Evolutionary conservation across 2,113 vertebrate genomes (phyloP).

Genomic region (Hydrochoerus hydrochaeris): DNA sequence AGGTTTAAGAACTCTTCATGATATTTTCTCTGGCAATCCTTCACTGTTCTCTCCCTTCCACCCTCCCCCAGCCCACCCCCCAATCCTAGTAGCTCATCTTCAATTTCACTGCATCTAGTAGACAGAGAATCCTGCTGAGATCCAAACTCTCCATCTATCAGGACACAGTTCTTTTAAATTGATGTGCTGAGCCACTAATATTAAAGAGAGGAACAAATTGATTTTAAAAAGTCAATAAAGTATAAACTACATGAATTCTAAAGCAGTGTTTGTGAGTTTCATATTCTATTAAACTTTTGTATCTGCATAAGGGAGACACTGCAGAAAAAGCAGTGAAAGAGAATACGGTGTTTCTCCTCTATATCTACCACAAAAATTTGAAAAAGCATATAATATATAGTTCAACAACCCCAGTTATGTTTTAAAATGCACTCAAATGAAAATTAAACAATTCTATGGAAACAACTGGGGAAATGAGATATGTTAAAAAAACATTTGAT

Average conservation of each 20-base stretch:
- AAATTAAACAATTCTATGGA: slow-evolving; percentile 37
- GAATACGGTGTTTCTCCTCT: background rate
- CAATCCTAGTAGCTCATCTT: background rate
- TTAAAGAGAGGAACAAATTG: slow-evolving; percentile 52
- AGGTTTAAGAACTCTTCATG: slow-evolving; percentile 48
- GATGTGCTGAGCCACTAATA: slow-evolving; percentile 48
- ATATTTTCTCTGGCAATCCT: background rate
- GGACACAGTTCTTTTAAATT: slow-evolving; percentile 35
- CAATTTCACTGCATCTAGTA: background rate
- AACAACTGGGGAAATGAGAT: slow-evolving; percentile 36
- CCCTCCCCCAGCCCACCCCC: background rate
- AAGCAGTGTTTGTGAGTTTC: slow-evolving; percentile 27
- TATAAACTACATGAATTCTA: slow-evolving; percentile 21
- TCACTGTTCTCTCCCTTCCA: background rate
- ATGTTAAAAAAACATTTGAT: slow-evolving; percentile 12
- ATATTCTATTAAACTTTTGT: background rate
- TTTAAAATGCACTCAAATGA: slow-evolving; percentile 60
- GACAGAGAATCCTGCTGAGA: slow-evolving; percentile 43
- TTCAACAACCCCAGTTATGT: slow-evolving; percentile 5
- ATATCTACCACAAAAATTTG: background rate
- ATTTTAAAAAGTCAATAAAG: slow-evolving; percentile 59
- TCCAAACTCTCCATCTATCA: slow-evolving; percentile 26
- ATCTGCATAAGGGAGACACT: background rate
- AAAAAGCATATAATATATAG: background rate
- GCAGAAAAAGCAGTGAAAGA: background rate